Base-by-base conservation (phyloP, 2,888 invertebrate species). In the Pomacea canaliculata region DNA sequence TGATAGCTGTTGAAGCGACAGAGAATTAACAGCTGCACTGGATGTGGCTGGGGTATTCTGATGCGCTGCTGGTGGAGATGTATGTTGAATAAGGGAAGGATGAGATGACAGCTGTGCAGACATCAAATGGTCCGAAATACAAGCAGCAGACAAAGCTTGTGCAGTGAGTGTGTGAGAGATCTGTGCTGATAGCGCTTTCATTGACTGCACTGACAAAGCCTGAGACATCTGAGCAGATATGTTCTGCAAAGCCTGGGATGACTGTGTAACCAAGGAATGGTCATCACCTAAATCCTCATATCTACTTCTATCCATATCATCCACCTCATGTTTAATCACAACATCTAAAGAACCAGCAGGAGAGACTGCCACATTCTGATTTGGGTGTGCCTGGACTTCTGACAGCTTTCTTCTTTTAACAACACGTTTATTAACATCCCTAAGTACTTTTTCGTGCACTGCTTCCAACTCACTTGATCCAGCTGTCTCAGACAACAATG, bases 61-160 rank as follows among this genome's bases (percentile, higher is more conserved):
- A 19, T 69, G 69, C 59, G 73, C 62, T 46, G 60, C 60, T 19
- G 68, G 73, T 12, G 74, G 37, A 51, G 66, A 13, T 13, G 37
- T 49, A 27, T 62, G 5, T 27, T 65, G 72, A 63, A n/a, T 27
- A 4, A 12, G 63, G 5, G 63, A 63, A 68, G 68, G 27, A 19
- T 46, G 68, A 1, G 68, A 19, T 3, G 37, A 46, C 37, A 56
- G 18, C 18, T 37, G 60, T 46, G 73, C 8, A 27, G 68, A 48
- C 48, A 60, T 27, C 46, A 68, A 16, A 18, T 68, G 68, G 10
- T 68, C 60, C 9, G 73, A 62, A 48, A 67, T 51, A n/a, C 51
- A 66, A 9, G 66, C 71, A n/a, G 73, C 76, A n/a, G 73, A 71
- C 71, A 78, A 60, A 49, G 74, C 71, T 27, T 76, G 78, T n/a